Conservation (phyloP, 2,888 invertebrate genomes). For the Campopleginae sp. region DNA sequence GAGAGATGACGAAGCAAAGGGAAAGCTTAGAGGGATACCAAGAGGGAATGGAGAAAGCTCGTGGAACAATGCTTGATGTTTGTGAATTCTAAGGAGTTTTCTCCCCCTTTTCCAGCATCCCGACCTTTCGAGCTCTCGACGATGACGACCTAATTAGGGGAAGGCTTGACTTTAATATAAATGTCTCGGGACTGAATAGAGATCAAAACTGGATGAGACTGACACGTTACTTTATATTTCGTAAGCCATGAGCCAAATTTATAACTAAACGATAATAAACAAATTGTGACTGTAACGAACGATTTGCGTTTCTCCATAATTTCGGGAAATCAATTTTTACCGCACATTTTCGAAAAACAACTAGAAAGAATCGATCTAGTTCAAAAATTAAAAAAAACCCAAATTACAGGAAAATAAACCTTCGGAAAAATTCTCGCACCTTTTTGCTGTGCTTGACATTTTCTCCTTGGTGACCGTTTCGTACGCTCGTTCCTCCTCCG, state of each 20-base stretch:
- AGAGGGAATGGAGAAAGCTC: not conserved
- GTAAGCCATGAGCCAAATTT: not conserved
- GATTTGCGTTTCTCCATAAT: no score
- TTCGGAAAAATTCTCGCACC: no score
- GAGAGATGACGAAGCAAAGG: conserved; percentile 35
- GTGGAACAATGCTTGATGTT: conserved; percentile 56
- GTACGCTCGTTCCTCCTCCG: no score
- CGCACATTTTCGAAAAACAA: no score
- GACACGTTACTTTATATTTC: conserved; percentile 30
- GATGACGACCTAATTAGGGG: conserved; percentile 79
- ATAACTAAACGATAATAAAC: not conserved
- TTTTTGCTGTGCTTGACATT: no score
- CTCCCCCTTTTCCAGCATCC: not conserved
- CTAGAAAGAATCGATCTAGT: no score
- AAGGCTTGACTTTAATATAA: conserved; percentile 77
- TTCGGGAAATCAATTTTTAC: not conserved
- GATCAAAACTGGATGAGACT: conserved; percentile 40
- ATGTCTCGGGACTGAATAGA: conserved; percentile 69
- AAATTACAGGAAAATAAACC: no score
- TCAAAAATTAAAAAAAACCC: no score
- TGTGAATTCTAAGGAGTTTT: conserved; percentile 19
- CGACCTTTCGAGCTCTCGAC: conserved; percentile 69
- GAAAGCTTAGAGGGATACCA: not conserved
- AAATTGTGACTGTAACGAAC: not conserved
- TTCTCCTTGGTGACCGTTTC: no score